A percentile compares a stretch with the other conserved stretches of the same genome.
phyloP scores from a whole-genome alignment of 35 echinoderm and acorn worm species.

The Diadema setosum region DNA sequence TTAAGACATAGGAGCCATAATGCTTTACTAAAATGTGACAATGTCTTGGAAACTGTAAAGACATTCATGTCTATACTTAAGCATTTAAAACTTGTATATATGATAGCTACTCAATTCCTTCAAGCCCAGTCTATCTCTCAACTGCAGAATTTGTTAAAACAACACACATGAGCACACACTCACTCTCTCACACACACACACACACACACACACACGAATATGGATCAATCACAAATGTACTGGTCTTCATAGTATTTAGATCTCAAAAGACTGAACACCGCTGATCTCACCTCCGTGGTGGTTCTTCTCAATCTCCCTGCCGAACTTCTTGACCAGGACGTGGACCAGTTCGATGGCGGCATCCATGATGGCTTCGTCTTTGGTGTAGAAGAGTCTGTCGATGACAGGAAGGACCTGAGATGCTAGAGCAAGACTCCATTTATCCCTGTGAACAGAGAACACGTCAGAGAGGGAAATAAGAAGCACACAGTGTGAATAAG shows the following conservation, averaged over 20 bases:
- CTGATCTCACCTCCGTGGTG: conserved; percentile 62
- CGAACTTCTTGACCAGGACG: conserved; percentile 78
- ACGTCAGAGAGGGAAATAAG: background rate
- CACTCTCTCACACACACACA: background rate
- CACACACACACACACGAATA: background rate
- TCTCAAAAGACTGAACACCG: too few species aligned
- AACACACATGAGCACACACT: background rate
- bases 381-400: conserved; percentile 79
- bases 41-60: too few species aligned
- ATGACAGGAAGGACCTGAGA: conserved; percentile 64
- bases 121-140: too few species aligned
- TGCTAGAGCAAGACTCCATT: conserved; percentile 72
- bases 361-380: conserved; percentile 82
- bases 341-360: conserved; percentile 82
- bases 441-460: conserved; percentile 33
- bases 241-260: too few species aligned
- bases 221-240: background rate
- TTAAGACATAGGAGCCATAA: too few species aligned
- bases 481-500: too few species aligned
- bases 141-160: too few species aligned
- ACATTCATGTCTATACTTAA: too few species aligned
- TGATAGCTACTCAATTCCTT: too few species aligned
- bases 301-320: conserved; percentile 79
- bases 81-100: too few species aligned
- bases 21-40: too few species aligned